These are phyloP conservation scores for Osmerus eperlanus DNA, from an alignment of 2,113 vertebrate species.

Conservation along the genomic window DNA sequence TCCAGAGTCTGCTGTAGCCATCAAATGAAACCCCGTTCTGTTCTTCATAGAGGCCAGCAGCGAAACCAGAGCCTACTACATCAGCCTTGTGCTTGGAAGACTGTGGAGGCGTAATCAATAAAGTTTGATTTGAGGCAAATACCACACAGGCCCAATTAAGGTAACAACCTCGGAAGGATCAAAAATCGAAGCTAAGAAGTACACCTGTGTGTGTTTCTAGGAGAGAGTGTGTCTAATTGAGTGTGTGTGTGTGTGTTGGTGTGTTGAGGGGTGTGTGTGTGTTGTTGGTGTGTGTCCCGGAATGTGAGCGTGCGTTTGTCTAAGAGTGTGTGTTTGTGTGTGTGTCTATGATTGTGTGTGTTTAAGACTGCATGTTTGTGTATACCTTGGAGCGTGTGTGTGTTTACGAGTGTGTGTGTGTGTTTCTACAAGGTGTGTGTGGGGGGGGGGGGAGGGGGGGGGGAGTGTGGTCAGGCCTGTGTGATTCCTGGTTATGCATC, in stretches of 20 bases:
- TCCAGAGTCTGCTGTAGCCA: no score
- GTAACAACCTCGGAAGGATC: neutral
- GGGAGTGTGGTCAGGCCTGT: neutral
- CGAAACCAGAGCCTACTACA: no score
- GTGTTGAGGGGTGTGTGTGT: no score
- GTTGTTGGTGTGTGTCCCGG: no score
- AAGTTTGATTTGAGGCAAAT: no score
- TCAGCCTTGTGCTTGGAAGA: no score
- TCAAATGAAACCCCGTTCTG: no score
- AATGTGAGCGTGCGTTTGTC: neutral
- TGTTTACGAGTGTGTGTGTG: neutral
- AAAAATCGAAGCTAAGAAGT: neutral
- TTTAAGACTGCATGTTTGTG: neutral
- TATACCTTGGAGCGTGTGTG: neutral
- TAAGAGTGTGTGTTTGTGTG: neutral
- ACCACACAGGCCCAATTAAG: no score
- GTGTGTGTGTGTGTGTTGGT: neutral
- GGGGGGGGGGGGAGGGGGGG: neutral
- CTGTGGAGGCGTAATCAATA: no score
- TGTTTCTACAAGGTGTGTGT: slow-evolving; percentile 3
- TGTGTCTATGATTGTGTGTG: no score
- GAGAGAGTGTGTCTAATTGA: no score
- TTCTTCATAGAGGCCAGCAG: no score
- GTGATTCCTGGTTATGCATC: slow-evolving; percentile 9
- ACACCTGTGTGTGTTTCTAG: neutral